Base-by-base conservation (phyloP, 2,888 invertebrate genomes). In the Andrena fulva region DNA sequence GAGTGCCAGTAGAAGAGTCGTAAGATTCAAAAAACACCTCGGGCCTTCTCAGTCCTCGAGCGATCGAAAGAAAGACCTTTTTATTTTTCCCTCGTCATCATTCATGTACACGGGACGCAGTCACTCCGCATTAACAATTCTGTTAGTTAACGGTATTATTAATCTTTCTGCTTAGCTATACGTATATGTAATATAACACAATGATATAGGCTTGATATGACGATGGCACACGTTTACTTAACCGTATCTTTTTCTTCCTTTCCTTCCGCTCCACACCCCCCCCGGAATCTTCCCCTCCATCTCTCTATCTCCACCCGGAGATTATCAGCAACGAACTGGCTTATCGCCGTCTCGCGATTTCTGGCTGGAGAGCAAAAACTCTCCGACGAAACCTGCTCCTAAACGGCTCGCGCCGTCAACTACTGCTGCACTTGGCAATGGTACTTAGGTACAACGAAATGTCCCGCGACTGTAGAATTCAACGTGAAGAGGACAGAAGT, bases 171-270 rank as follows among this genome's bases (percentile, higher is more conserved):
- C 69, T 86, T 89, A 87, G 81, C 81, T 88, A 87, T 87, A 73
- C 24, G 35, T 77, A 60, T 82, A 87, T 89, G 90, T 87, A 89
- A 92, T 88, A 86, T 91, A 93, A 93, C 93, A 92, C 90, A 91
- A 92, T 93, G 93, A 94, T 93, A 93, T 93, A 93, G 92, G 93
- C 92, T 93, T 93, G 93, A 94, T 94, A 94, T 94, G 93, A 93
- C 89, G 89, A 90, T 92, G 91, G 91, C 90, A 90, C 90, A 89
- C 90, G 88, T 88, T 89, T 85, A 90, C 87, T 56, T 89, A 90
- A 87, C 84, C 89, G 56, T 75, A 80, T 79, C 67, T 64, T 68
- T 76, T 79, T 73, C 85, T 74, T 60, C 62, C 63, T 70, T 33
- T 68, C 50, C 52, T 66, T 42, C 35, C 62, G 27, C 66, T 77